Conservation (phyloP, 2,797 vertebrate genomes). For the Tympanoctomys barrerae region DNA sequence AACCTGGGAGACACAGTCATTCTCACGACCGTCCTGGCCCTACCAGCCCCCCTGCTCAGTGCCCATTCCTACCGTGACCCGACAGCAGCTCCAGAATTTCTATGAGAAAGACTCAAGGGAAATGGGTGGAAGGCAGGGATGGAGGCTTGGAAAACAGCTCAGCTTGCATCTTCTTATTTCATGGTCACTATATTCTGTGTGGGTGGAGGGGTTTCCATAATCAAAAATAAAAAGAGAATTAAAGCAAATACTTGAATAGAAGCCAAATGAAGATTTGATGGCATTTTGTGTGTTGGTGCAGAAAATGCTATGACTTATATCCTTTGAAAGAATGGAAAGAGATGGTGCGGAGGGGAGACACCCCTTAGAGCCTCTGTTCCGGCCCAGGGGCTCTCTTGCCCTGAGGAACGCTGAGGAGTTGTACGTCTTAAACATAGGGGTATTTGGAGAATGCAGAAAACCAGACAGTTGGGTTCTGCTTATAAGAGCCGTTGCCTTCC, state of each 20-base stretch:
- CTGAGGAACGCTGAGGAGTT: background rate
- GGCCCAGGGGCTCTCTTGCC: accelerated
- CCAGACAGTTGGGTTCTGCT: background rate
- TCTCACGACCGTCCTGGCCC: background rate
- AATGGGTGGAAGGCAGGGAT: background rate
- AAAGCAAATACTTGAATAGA: too few species aligned
- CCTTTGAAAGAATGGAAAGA: background rate
- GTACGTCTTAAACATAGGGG: background rate
- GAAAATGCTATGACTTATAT: background rate
- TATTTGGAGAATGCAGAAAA: background rate
- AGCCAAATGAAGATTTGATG: background rate
- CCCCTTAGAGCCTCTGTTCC: accelerated
- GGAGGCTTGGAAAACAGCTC: background rate
- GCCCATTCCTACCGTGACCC: background rate
- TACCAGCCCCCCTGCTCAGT: background rate
- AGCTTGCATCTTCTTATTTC: background rate
- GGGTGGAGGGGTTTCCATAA: background rate
- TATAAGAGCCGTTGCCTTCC: background rate
- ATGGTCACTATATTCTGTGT: too few species aligned
- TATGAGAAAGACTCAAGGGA: background rate
- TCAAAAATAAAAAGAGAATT: too few species aligned
- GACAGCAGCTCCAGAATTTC: background rate
- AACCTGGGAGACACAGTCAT: background rate
- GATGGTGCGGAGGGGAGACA: background rate
- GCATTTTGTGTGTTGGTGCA: background rate